Conservation (phyloP, 2,113 vertebrate genomes). For the Myodes glareolus region DNA sequence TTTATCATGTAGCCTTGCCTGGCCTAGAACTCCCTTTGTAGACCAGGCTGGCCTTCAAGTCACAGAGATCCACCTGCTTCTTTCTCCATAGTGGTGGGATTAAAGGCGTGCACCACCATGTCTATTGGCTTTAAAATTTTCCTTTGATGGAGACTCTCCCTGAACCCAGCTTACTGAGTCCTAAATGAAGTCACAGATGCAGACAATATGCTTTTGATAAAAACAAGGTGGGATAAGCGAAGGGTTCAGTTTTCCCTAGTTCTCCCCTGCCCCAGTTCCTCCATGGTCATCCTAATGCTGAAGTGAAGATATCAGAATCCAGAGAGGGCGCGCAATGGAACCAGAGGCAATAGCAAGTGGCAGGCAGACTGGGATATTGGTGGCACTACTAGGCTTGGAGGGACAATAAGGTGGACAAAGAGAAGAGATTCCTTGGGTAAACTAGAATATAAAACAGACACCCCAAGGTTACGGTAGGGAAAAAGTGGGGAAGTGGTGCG, state of each 20-base stretch:
- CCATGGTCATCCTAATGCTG: background rate
- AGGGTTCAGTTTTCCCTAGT: background rate
- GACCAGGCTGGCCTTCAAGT: background rate
- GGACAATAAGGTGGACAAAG: background rate
- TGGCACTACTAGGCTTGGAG: background rate
- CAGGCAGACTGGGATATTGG: background rate
- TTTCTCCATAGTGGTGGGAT: background rate
- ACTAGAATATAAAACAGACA: background rate
- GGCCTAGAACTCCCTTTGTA: background rate
- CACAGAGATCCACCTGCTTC: background rate
- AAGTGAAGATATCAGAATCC: background rate
- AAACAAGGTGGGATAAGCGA: background rate
- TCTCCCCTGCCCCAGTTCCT: background rate
- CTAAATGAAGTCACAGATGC: background rate
- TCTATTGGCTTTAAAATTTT: background rate
- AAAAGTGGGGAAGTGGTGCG: background rate
- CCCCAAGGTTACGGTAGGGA: background rate
- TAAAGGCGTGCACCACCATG: background rate
- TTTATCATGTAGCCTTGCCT: background rate
- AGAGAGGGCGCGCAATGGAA: background rate
- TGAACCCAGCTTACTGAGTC: background rate
- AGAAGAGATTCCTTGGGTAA: slow-evolving; percentile 33
- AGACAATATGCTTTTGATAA: background rate
- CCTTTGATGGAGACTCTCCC: background rate
- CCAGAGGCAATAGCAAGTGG: background rate